phyloP scores from a whole-genome alignment of 2,797 vertebrate genomes.

The Sebastes oblongus region DNA sequence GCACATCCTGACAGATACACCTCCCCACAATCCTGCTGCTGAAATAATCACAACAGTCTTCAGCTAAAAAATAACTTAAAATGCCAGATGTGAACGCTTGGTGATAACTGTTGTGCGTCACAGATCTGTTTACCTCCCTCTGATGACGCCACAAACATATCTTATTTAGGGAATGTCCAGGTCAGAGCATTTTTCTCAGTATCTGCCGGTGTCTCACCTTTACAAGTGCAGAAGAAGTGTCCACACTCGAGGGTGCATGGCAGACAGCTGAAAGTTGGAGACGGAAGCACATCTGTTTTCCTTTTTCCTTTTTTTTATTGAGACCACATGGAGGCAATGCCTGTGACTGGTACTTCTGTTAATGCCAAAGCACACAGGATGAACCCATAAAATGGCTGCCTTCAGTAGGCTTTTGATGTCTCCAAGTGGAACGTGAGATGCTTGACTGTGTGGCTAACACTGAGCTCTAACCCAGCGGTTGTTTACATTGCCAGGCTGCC shows the following conservation, averaged over 20 bases:
- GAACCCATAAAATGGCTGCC: conserved; percentile 71
- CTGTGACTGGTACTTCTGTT: conserved; percentile 63
- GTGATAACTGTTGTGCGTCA: conserved; percentile 1
- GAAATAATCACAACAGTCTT: conserved; percentile 28
- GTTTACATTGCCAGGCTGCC: conserved; percentile 61
- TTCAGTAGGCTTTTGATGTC: conserved; percentile 64
- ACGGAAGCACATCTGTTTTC: conserved; percentile 67
- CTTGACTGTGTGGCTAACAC: conserved; percentile 74
- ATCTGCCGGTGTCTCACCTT: not conserved
- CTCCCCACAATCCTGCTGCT: not conserved
- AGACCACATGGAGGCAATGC: conserved; percentile 70
- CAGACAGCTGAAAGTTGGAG: conserved; percentile 63
- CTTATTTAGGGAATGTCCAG: not conserved
- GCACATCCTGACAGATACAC: conserved; percentile 40
- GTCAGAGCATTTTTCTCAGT: not conserved
- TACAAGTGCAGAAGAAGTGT: conserved; percentile 41
- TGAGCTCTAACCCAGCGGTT: conserved; percentile 59
- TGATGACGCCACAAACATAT: not conserved
- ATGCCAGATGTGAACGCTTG: not conserved
- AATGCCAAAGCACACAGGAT: conserved; percentile 72
- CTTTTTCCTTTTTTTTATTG: conserved; percentile 41
- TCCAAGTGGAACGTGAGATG: conserved; percentile 69
- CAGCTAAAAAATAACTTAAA: conserved; percentile 27
- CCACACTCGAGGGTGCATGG: conserved; percentile 52
- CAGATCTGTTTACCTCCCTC: not conserved